Evolutionary conservation across 2,113 vertebrate genomes (phyloP).

Genomic region (Suricata suricatta): DNA sequence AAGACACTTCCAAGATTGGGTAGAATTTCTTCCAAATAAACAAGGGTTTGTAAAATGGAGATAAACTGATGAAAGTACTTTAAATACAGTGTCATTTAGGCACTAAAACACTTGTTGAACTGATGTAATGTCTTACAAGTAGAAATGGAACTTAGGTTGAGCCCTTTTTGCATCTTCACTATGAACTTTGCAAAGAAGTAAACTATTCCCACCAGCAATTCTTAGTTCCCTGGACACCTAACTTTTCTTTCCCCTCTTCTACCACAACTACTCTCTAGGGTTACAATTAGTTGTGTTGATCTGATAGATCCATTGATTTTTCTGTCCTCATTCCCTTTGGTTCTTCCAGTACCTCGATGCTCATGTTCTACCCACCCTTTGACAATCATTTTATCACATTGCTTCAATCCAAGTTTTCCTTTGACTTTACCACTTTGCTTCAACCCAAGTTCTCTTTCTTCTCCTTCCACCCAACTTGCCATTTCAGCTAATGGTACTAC

Average conservation of each 20-base stretch:
- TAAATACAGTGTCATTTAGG: neutral
- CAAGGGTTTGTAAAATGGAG: neutral
- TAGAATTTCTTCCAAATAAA: neutral
- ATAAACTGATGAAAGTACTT: neutral
- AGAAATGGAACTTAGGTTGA: neutral
- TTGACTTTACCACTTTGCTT: neutral
- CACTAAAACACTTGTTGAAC: neutral
- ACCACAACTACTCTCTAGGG: neutral
- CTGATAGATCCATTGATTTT: neutral
- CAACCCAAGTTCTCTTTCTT: neutral
- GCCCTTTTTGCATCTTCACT: neutral
- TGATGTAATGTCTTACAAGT: neutral
- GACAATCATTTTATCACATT: neutral
- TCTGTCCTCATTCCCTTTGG: neutral
- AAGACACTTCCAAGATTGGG: neutral
- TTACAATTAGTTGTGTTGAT: neutral
- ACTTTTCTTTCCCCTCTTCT: neutral
- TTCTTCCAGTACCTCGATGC: neutral
- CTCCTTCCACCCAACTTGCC: neutral
- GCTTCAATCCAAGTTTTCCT: neutral
- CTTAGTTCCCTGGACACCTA: neutral
- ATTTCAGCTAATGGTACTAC: neutral
- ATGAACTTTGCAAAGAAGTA: neutral
- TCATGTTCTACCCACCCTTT: neutral
- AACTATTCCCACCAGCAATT: neutral